Percentiles rank a stretch among this genome's conserved stretches.
These are phyloP conservation scores for Germaria angustata DNA, from an alignment of 2,888 invertebrate species.

Conservation along the genomic window DNA sequence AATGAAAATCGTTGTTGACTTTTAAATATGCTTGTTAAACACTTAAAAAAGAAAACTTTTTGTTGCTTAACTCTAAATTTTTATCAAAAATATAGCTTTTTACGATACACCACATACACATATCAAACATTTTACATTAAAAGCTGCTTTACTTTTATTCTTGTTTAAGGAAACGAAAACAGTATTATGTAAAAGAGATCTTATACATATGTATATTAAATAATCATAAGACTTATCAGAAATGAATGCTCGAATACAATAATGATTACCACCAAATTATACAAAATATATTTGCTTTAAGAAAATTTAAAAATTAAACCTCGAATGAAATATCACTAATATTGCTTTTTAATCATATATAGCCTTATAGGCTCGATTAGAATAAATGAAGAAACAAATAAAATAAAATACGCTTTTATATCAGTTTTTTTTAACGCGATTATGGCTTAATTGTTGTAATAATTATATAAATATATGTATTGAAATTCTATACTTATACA, in stretches of 20 bases:
- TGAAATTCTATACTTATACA: constrained; percentile 27
- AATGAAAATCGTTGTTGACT: constrained; percentile 46
- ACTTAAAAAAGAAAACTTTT: constrained; percentile 14
- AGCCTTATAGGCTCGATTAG: too few relatives aligned
- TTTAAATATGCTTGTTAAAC: constrained; percentile 57
- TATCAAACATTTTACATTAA: constrained; percentile 40
- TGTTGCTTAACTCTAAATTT: constrained; percentile 58
- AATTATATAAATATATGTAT: constrained; percentile 35
- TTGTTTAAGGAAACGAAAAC: not conserved
- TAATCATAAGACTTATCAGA: constrained; percentile 34
- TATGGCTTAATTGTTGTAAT: constrained; percentile 59
- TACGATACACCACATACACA: constrained; percentile 31
- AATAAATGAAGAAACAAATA: not conserved
- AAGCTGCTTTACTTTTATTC: constrained; percentile 6
- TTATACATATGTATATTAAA: not conserved
- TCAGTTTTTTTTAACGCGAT: constrained; percentile 32
- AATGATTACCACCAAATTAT: constrained; percentile 54
- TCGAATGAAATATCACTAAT: too few relatives aligned
- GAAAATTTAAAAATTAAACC: not conserved
- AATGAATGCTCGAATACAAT: constrained; percentile 43
- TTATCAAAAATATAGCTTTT: constrained; percentile 29
- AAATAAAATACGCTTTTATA: constrained; percentile 19
- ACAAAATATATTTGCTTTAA: constrained; percentile 23
- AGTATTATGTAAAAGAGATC: constrained; percentile 7
- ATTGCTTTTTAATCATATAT: too few relatives aligned